phyloP scores from a whole-genome alignment of 2,888 invertebrate genomes.

The Cactoblastis cactorum region DNA sequence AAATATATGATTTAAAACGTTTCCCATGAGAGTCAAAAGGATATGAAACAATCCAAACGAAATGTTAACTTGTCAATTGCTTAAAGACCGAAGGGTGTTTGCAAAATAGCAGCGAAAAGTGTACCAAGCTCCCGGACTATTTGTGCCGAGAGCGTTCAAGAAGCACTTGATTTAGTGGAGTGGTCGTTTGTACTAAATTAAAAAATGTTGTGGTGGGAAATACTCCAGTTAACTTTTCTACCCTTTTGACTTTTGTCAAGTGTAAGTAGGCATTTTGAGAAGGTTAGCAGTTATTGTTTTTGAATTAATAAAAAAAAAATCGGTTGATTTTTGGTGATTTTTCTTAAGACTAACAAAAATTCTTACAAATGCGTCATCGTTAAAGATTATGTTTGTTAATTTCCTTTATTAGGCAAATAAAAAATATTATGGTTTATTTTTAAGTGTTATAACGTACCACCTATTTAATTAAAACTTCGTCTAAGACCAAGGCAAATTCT shows the following conservation, averaged over 20 bases:
- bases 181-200: constrained; percentile 23
- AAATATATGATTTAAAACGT: constrained; percentile 17
- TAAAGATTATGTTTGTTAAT: not conserved
- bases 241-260: constrained; percentile 13
- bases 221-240: constrained; percentile 4
- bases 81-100: constrained; percentile 59
- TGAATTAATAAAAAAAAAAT: not conserved
- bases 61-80: constrained; percentile 47
- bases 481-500: no score
- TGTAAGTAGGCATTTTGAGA: not conserved
- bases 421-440: not conserved
- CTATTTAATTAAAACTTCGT: no score
- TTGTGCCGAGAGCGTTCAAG: constrained; percentile 50
- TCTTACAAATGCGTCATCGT: no score
- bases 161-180: constrained; percentile 50
- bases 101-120: constrained; percentile 68
- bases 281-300: not conserved
- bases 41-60: constrained; percentile 48
- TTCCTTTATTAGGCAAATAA: not conserved
- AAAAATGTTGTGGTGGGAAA: constrained; percentile 22
- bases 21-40: constrained; percentile 47
- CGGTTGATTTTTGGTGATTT: not conserved
- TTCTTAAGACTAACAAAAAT: not conserved
- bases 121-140: constrained; percentile 47
- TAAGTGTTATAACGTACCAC: no score